phyloP scores from a whole-genome alignment of 2,888 invertebrate genomes.

The Sphecodes monilicornis region DNA sequence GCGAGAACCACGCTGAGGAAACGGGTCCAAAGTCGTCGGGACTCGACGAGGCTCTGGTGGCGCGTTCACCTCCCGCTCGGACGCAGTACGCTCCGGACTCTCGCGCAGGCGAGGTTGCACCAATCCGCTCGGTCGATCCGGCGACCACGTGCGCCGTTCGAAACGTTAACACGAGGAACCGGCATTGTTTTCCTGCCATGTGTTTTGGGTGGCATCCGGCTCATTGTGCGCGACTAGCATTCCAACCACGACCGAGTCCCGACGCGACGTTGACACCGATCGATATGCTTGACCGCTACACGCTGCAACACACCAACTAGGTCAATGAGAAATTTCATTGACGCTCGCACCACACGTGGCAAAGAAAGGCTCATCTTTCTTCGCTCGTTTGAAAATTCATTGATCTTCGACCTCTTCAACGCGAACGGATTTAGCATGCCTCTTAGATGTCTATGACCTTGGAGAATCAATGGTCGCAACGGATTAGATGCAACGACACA shows the following conservation, averaged over 20 bases:
- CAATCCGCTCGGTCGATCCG: constrained; percentile 70
- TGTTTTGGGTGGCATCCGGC: constrained; percentile 1
- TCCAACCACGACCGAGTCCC: neutral
- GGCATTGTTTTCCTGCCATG: constrained; percentile 42
- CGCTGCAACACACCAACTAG: neutral
- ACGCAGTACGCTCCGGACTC: constrained; percentile 81
- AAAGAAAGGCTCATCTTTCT: too few relatives aligned
- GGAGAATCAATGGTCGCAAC: neutral
- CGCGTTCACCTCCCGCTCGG: constrained; percentile 79
- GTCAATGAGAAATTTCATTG: neutral
- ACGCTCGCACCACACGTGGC: neutral
- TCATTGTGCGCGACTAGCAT: neutral
- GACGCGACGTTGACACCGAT: neutral
- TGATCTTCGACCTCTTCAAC: neutral
- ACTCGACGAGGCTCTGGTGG: constrained; percentile 72
- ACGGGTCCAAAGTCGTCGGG: constrained; percentile 74
- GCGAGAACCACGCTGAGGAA: constrained; percentile 72
- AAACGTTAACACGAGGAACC: constrained; percentile 34
- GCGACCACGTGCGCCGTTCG: constrained; percentile 71
- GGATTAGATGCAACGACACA: neutral
- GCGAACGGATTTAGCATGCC: neutral
- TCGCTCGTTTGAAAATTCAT: neutral
- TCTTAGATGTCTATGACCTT: neutral
- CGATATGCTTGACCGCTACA: neutral
- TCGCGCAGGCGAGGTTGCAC: constrained; percentile 82